phyloP scores from a whole-genome alignment of 2,113 vertebrate species.

The Scartelaos histophorus region DNA sequence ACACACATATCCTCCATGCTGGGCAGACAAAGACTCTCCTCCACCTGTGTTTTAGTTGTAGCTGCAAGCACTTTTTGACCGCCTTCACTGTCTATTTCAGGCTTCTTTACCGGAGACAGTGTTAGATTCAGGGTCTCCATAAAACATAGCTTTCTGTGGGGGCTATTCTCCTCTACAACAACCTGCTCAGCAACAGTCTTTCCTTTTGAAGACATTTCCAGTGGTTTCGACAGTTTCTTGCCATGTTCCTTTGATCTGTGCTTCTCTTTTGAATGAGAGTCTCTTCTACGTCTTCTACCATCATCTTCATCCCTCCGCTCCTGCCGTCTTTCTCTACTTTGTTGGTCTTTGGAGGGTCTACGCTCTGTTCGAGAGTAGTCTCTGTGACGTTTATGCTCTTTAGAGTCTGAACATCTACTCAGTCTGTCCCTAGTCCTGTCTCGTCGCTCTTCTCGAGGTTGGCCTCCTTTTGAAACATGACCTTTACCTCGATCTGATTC shows the following conservation, averaged over 20 bases:
- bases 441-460: constrained; percentile 33
- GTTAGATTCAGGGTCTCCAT: constrained; percentile 98
- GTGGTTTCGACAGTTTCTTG: constrained; percentile 47
- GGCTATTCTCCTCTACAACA: constrained; percentile 52
- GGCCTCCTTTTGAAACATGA: constrained; percentile 20
- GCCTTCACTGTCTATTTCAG: not conserved
- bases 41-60: constrained; percentile 34
- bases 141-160: constrained; percentile 87
- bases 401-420: constrained; percentile 31
- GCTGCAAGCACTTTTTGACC: constrained; percentile 3
- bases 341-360: constrained; percentile 45
- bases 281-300: constrained; percentile 55
- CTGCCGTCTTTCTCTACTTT: constrained; percentile 48
- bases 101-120: constrained; percentile 91
- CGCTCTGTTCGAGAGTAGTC: constrained; percentile 43
- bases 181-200: constrained; percentile 8
- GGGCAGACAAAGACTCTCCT: constrained; percentile 35
- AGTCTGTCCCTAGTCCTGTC: constrained; percentile 17
- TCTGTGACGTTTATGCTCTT: constrained; percentile 30
- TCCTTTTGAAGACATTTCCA: constrained; percentile 14
- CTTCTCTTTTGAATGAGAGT: constrained; percentile 60
- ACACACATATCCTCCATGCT: constrained; percentile 66
- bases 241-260: constrained; percentile 37
- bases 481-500: constrained; percentile 5
- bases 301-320: constrained; percentile 41